phyloP scores from a whole-genome alignment of 2,797 vertebrate genomes.

The Synanceia verrucosa region DNA sequence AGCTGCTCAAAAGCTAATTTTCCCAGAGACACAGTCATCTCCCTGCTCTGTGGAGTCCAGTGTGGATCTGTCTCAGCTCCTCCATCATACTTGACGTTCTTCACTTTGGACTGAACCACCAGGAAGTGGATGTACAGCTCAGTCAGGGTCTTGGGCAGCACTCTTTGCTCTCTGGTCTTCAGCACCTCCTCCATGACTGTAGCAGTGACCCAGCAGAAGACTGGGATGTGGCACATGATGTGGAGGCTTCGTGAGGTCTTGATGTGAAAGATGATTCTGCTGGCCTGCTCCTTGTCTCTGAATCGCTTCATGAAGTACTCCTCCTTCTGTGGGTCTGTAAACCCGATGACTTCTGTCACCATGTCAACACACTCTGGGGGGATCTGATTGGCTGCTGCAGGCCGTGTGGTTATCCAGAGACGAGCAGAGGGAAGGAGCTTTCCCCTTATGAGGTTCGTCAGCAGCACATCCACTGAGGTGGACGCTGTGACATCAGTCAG shows the following conservation, averaged over 20 bases:
- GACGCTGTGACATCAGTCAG: conserved; percentile 31
- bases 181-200: conserved; percentile 21
- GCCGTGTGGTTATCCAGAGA: conserved; percentile 35
- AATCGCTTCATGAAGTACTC: conserved; percentile 8
- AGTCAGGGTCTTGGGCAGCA: conserved; percentile 43
- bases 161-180: background rate
- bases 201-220: conserved; percentile 61
- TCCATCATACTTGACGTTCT: conserved; percentile 36
- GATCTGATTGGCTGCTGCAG: conserved; percentile 40
- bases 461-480: conserved; percentile 19
- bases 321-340: background rate
- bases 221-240: conserved; percentile 60
- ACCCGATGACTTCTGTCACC: conserved; percentile 35
- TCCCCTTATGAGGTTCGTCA: conserved; percentile 20
- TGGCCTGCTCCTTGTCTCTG: background rate
- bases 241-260: conserved; percentile 26
- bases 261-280: conserved; percentile 25
- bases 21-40: conserved; percentile 16
- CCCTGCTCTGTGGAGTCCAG: conserved; percentile 2
- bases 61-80: background rate
- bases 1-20: background rate
- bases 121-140: conserved; percentile 41
- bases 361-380: background rate
- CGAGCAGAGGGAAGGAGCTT: conserved; percentile 1
- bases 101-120: conserved; percentile 27